A percentile compares a stretch with the other conserved stretches of the same genome.
Conservation (phyloP, 2,888 invertebrate species). For the Morpho helenor region DNA sequence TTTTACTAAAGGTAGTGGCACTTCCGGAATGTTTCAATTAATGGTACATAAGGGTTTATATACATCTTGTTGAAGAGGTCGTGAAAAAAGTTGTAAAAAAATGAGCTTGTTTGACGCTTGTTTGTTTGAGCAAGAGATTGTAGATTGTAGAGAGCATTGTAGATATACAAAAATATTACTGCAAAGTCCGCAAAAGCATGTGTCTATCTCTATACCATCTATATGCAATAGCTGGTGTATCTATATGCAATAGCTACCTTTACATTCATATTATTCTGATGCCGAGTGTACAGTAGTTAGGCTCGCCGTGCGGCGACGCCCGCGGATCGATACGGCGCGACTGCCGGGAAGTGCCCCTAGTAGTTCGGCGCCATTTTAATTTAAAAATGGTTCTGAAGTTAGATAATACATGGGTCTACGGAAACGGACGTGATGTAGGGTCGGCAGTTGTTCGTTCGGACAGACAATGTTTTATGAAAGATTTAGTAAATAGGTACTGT, state of each 20-base stretch:
- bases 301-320: conserved; percentile 30
- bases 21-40: too few species aligned
- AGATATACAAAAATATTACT: too few species aligned
- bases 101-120: too few species aligned
- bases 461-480: conserved; percentile 11
- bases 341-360: conserved; percentile 25
- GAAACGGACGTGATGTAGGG: background rate
- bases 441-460: background rate
- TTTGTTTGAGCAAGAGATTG: too few species aligned
- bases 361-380: conserved; percentile 23
- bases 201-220: too few species aligned
- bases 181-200: too few species aligned
- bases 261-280: background rate
- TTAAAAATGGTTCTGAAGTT: conserved; percentile 28
- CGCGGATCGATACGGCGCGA: conserved; percentile 37
- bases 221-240: too few species aligned
- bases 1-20: too few species aligned
- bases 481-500: background rate
- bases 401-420: conserved; percentile 10
- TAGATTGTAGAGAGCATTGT: too few species aligned
- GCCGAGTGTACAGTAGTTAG: conserved; percentile 5
- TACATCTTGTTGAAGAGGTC: too few species aligned
- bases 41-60: too few species aligned
- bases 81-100: too few species aligned
- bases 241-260: background rate